Conservation (phyloP, 2,797 vertebrate species). For the Takifugu rubripes region DNA sequence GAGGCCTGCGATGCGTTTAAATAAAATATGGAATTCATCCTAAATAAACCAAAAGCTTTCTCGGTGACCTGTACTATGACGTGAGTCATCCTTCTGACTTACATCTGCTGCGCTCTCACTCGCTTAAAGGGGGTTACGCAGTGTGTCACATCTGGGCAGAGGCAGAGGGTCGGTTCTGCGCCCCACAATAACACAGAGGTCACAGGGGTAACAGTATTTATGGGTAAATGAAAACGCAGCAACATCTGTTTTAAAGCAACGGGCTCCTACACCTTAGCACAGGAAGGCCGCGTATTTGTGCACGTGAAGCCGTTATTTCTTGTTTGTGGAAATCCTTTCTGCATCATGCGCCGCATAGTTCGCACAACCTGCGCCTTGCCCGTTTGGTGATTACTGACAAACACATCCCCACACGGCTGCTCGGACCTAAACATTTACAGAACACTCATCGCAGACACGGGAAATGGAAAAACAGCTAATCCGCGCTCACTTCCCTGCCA, state of each 20-base stretch:
- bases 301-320: constrained; percentile 1
- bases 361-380: constrained; percentile 26
- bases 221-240: constrained; percentile 16
- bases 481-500: constrained; percentile 14
- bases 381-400: constrained; percentile 31
- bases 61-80: constrained; percentile 23
- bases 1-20: constrained; percentile 21
- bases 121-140: not conserved
- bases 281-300: constrained; percentile 3
- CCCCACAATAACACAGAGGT: constrained; percentile 34
- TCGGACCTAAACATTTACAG: constrained; percentile 57
- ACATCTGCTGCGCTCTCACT: constrained; percentile 24
- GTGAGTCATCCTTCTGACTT: constrained; percentile 41
- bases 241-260: constrained; percentile 37
- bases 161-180: constrained; percentile 24
- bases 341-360: constrained; percentile 27
- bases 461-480: constrained; percentile 52
- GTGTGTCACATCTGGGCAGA: constrained; percentile 21
- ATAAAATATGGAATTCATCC: constrained; percentile 52
- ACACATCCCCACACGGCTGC: constrained; percentile 41
- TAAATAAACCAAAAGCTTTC: constrained; percentile 19
- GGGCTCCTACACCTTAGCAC: not conserved
- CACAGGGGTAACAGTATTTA: constrained; percentile 33
- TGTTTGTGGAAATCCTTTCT: constrained; percentile 25
- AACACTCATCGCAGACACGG: constrained; percentile 38